These are phyloP conservation scores for Oasisia sp. DNA, from an alignment of 2,888 invertebrate species.

Conservation along the genomic window DNA sequence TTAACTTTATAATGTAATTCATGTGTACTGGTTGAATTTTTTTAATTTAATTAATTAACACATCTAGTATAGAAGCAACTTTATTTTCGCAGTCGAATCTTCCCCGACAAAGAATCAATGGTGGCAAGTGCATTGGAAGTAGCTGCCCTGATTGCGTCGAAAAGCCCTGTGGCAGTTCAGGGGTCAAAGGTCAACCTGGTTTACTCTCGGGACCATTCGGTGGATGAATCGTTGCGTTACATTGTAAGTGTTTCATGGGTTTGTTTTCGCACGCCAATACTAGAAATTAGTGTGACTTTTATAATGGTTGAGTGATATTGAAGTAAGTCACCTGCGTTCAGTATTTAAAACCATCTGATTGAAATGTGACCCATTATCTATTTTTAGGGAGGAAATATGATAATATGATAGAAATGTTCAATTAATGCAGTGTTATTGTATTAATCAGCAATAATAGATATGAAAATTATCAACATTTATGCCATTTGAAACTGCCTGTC, in stretches of 20 bases:
- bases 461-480: neutral
- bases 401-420: too few species aligned
- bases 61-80: neutral
- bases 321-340: too few species aligned
- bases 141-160: slow-evolving; percentile 83
- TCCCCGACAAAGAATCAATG: slow-evolving; percentile 74
- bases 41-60: neutral
- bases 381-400: too few species aligned
- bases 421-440: too few species aligned
- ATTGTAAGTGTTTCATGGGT: slow-evolving; percentile 35
- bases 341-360: too few species aligned
- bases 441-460: too few species aligned
- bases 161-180: slow-evolving; percentile 95
- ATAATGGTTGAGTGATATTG: too few species aligned
- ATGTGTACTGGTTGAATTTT: neutral
- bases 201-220: slow-evolving; percentile 88
- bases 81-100: slow-evolving; percentile 66
- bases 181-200: slow-evolving; percentile 79
- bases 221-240: slow-evolving; percentile 55
- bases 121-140: slow-evolving; percentile 78
- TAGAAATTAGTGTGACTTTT: too few species aligned
- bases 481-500: neutral
- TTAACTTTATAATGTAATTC: neutral
- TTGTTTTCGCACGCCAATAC: neutral
- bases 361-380: too few species aligned